Conservation (phyloP, 2,113 vertebrate genomes). For the Alethe diademata region DNA sequence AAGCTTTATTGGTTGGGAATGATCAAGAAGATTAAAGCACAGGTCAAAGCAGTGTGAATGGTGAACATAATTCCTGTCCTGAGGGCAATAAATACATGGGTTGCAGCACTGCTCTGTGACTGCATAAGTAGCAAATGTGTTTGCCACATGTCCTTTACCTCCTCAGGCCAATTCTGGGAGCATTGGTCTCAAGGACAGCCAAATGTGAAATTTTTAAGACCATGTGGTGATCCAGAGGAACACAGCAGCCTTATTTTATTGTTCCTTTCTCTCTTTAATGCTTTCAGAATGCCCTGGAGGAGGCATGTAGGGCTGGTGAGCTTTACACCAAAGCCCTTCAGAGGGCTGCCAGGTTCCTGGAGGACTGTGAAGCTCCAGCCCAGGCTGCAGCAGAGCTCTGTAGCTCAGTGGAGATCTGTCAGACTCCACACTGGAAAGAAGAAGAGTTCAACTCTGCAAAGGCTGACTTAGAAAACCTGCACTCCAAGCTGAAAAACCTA, state of each 20-base stretch:
- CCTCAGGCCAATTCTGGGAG: not conserved
- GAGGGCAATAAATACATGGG: not conserved
- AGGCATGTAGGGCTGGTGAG: conserved; percentile 66
- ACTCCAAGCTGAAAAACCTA: conserved; percentile 57
- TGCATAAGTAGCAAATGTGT: not conserved
- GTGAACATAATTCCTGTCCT: not conserved
- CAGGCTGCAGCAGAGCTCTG: conserved; percentile 41
- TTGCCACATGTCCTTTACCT: not conserved
- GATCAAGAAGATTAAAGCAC: not conserved
- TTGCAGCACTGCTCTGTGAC: not conserved
- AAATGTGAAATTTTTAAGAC: not conserved
- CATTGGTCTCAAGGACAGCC: not conserved
- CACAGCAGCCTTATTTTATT: not conserved
- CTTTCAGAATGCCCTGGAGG: conserved; percentile 72
- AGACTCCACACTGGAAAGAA: conserved; percentile 34
- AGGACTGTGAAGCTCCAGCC: conserved; percentile 63
- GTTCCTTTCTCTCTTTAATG: conserved; percentile 1
- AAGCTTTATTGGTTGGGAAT: not conserved
- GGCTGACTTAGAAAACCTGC: conserved; percentile 68
- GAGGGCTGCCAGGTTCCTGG: conserved; percentile 53
- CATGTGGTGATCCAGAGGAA: not conserved
- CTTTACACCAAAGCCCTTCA: conserved; percentile 66
- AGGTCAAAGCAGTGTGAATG: not conserved
- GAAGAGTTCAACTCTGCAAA: conserved; percentile 75
- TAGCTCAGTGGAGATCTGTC: conserved; percentile 33